Conservation (phyloP, 2,113 vertebrate species). For the Ptychochromis oligacanthus region DNA sequence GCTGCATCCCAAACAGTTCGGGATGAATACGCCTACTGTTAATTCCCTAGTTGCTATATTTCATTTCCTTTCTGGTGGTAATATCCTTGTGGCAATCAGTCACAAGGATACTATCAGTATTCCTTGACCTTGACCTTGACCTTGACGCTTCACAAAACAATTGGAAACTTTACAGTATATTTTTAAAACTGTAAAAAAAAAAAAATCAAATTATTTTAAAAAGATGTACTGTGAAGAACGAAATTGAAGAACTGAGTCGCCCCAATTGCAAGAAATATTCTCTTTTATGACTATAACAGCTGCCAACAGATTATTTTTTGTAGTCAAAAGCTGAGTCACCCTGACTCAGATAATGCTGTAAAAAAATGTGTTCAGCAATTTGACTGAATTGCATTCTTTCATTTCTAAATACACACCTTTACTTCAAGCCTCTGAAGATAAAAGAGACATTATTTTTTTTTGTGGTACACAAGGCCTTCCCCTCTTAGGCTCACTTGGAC, state of each 20-base stretch:
- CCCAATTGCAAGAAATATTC: background rate
- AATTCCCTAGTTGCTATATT: background rate
- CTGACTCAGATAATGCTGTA: background rate
- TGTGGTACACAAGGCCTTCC: background rate
- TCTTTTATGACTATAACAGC: background rate
- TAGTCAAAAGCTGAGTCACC: background rate
- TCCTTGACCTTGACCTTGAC: background rate
- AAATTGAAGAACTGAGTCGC: conserved; percentile 2
- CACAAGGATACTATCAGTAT: background rate
- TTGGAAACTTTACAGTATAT: background rate
- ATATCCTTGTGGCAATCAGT: background rate
- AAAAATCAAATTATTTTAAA: background rate
- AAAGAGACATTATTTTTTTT: background rate
- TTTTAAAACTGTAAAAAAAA: too few relatives aligned
- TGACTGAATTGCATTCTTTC: background rate
- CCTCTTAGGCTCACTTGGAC: background rate
- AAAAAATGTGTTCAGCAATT: background rate
- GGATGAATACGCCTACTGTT: background rate
- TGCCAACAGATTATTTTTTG: background rate
- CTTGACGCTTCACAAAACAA: background rate
- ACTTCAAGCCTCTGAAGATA: background rate
- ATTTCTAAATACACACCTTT: background rate
- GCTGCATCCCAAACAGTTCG: background rate
- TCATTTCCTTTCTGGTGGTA: background rate
- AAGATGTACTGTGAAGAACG: conserved; percentile 1